Percentiles rank a stretch among this genome's conserved stretches.
Evolutionary conservation across 2,113 vertebrate genomes (phyloP).

Genomic region (Talpa occidentalis): DNA sequence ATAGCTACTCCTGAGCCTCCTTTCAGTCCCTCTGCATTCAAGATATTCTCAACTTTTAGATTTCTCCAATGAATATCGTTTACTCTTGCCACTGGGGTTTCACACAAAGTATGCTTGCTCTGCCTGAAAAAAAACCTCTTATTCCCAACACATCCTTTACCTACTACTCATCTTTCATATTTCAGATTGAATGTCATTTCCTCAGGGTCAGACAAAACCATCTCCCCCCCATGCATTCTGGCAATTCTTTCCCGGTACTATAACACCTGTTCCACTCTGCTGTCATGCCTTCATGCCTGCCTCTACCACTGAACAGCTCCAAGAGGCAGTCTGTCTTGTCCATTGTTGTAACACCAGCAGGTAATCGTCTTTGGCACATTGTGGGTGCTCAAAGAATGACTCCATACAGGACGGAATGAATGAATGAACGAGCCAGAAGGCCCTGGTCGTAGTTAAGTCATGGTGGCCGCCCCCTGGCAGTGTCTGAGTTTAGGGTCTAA

Average conservation of each 20-base stretch:
- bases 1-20: background rate
- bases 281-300: slow-evolving; percentile 17
- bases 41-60: background rate
- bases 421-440: background rate
- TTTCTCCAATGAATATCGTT: background rate
- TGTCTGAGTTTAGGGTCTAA: background rate
- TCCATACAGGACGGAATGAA: background rate
- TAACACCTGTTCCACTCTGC: background rate
- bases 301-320: background rate
- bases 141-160: background rate
- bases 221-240: background rate
- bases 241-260: background rate
- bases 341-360: background rate
- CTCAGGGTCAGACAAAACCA: background rate
- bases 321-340: background rate
- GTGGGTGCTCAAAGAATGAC: background rate
- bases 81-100: background rate
- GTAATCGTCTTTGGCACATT: background rate
- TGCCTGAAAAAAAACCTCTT: background rate
- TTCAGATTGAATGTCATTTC: slow-evolving; percentile 43
- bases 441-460: background rate
- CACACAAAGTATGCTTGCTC: background rate
- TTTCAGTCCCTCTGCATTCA: background rate
- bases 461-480: background rate
- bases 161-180: slow-evolving; percentile 40